phyloP scores from a whole-genome alignment of 2,888 invertebrate species.

The Ptilodon capucinus region DNA sequence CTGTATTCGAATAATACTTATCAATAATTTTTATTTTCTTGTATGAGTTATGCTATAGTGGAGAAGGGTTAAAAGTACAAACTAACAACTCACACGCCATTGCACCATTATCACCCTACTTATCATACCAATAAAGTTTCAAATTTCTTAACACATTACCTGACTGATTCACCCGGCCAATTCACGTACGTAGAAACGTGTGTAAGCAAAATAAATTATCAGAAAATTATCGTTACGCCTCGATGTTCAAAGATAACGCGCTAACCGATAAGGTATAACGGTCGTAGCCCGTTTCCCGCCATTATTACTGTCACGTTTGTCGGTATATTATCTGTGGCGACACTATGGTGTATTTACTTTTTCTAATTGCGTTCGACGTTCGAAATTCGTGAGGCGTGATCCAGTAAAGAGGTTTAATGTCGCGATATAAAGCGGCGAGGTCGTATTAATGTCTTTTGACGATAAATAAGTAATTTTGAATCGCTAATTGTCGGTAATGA shows the following conservation, averaged over 20 bases:
- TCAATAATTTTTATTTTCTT: too few relatives aligned
- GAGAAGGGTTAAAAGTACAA: conserved; percentile 2
- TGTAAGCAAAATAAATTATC: conserved; percentile 47
- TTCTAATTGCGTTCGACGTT: conserved; percentile 53
- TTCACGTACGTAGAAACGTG: conserved; percentile 30
- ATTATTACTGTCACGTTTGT: conserved; percentile 56
- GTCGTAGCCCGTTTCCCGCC: conserved; percentile 59
- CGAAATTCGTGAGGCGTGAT: conserved; percentile 52
- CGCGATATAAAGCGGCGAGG: conserved; percentile 27
- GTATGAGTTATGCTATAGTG: not conserved
- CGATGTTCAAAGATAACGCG: conserved; percentile 59
- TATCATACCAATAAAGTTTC: not conserved
- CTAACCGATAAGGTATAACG: conserved; percentile 65
- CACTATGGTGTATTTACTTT: conserved; percentile 60
- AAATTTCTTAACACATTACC: not conserved
- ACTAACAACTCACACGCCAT: not conserved
- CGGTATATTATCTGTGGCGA: conserved; percentile 51
- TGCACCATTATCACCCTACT: not conserved
- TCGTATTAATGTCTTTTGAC: conserved; percentile 30
- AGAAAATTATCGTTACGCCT: conserved; percentile 55
- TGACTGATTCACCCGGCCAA: conserved; percentile 17
- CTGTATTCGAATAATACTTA: too few relatives aligned
- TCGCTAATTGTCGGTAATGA: conserved; percentile 36
- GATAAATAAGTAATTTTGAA: conserved; percentile 44
- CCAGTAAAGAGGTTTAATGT: conserved; percentile 41